Evolutionary conservation across 1,140 invertebrate species (phyloP).

Genomic region (Dendroctonus valens): DNA sequence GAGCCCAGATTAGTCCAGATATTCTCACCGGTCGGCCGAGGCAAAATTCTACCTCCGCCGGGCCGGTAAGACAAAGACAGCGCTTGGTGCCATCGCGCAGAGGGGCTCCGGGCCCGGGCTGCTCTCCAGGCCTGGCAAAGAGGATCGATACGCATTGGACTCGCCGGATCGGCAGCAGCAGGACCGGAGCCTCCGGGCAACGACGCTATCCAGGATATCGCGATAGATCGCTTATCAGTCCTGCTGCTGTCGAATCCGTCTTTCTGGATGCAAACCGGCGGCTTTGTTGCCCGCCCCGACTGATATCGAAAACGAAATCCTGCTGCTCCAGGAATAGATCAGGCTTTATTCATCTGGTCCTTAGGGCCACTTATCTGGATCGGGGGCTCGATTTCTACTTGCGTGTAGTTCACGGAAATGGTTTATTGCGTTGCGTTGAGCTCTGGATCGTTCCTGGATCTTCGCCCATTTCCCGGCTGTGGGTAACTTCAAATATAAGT

Average conservation of each 20-base stretch:
- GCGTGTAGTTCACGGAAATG: too few relatives aligned
- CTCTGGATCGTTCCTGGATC: too few relatives aligned
- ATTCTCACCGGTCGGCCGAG: background rate
- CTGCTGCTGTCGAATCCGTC: background rate
- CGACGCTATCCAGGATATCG: background rate
- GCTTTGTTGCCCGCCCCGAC: background rate
- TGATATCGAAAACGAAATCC: too few relatives aligned
- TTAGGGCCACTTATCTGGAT: too few relatives aligned
- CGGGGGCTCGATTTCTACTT: too few relatives aligned
- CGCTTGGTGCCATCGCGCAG: background rate
- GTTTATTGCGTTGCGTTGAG: too few relatives aligned
- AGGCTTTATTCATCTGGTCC: too few relatives aligned
- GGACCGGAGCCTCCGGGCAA: slow-evolving; percentile 3
- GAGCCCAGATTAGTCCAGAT: background rate
- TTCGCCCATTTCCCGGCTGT: too few relatives aligned
- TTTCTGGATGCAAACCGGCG: background rate
- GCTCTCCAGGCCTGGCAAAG: background rate
- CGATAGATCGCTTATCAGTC: slow-evolving; percentile 1
- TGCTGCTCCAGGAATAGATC: too few relatives aligned
- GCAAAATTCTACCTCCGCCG: background rate
- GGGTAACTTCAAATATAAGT: too few relatives aligned
- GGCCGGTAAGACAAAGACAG: background rate
- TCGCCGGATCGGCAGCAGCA: slow-evolving; percentile 2
- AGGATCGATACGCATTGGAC: background rate
- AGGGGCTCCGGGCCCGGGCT: slow-evolving; percentile 1